These are phyloP conservation scores for Neodiprion pinetum DNA, from an alignment of 1,140 invertebrate genomes.

Conservation along the genomic window DNA sequence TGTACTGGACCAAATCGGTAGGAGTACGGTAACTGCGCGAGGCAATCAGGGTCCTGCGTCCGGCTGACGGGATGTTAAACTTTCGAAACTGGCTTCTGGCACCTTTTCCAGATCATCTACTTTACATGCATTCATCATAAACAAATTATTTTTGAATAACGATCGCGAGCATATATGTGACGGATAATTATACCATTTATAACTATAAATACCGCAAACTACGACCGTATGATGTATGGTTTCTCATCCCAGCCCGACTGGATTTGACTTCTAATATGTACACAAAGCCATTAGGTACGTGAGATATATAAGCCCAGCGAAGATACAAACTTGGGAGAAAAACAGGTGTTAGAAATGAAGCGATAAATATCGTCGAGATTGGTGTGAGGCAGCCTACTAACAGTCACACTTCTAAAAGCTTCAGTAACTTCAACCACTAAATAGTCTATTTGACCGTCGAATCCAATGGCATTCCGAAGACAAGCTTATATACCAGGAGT, in stretches of 20 bases:
- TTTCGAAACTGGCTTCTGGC: conserved; percentile 6
- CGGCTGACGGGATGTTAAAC: not conserved
- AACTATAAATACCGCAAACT: not conserved
- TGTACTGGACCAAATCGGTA: not conserved
- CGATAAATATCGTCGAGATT: not conserved
- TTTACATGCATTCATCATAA: not conserved
- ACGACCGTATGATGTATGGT: too few species aligned
- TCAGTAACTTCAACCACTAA: not conserved
- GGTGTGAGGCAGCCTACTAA: not conserved
- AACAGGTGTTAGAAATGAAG: not conserved
- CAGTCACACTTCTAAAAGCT: not conserved
- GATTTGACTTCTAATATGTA: not conserved
- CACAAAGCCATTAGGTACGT: not conserved
- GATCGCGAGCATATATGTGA: not conserved
- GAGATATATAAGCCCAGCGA: not conserved
- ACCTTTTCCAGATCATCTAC: not conserved
- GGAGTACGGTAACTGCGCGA: not conserved
- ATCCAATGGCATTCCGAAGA: not conserved
- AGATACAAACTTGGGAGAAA: not conserved
- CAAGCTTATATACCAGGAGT: not conserved
- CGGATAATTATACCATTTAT: not conserved
- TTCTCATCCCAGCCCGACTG: too few species aligned
- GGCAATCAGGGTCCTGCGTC: not conserved
- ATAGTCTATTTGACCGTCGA: not conserved
- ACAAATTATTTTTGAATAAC: not conserved